A percentile compares a stretch with the other conserved stretches of the same genome.
These are phyloP conservation scores for Coregonus sp. DNA, from an alignment of 2,797 vertebrate species.

Conservation along the genomic window DNA sequence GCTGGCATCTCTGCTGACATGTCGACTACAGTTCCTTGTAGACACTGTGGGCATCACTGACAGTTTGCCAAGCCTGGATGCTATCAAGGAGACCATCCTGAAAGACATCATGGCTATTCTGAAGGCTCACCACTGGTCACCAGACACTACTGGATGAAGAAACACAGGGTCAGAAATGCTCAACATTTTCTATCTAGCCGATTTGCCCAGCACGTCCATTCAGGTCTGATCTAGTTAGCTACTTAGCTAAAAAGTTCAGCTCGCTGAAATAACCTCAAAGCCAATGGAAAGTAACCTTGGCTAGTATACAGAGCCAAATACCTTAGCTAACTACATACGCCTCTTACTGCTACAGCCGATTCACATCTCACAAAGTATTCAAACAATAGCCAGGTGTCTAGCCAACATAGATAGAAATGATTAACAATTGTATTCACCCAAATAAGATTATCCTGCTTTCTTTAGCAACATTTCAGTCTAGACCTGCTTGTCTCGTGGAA, in stretches of 20 bases:
- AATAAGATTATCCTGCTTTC: not conserved
- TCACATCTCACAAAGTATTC: not conserved
- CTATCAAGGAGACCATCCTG: constrained; percentile 41
- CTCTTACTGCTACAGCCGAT: not conserved
- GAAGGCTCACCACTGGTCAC: not conserved
- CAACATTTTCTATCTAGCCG: not conserved
- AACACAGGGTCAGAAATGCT: not conserved
- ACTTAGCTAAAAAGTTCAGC: not conserved
- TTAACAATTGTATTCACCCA: not conserved
- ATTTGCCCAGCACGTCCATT: not conserved
- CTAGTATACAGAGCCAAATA: not conserved
- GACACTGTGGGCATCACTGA: not conserved
- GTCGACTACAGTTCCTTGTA: constrained; percentile 32
- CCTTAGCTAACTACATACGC: not conserved
- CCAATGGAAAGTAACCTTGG: not conserved
- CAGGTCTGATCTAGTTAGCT: not conserved
- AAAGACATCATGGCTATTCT: constrained; percentile 55
- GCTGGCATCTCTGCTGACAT: constrained; percentile 46
- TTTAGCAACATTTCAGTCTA: not conserved
- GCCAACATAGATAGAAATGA: not conserved
- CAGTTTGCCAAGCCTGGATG: constrained; percentile 40
- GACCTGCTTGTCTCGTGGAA: not conserved
- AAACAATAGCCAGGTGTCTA: not conserved
- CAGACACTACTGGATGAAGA: not conserved
- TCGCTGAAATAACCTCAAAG: too few relatives aligned